A percentile compares a stretch with the other conserved stretches of the same genome.
Evolutionary conservation across 2,797 vertebrate genomes (phyloP).

Genomic region (Acridotheres tristis): DNA sequence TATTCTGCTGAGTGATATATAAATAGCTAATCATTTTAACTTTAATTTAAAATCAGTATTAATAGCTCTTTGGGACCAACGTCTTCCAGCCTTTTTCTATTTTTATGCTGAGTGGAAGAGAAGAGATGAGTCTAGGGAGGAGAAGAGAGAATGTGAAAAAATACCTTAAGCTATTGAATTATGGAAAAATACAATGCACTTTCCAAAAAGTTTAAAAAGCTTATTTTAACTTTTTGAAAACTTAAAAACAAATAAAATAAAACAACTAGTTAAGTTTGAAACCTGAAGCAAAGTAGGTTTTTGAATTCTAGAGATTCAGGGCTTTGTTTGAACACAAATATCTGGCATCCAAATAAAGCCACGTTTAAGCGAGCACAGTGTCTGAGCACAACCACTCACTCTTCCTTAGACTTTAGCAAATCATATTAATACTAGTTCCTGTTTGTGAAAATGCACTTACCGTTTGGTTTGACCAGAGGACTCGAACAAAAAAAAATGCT

Average conservation of each 20-base stretch:
- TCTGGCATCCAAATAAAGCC: neutral
- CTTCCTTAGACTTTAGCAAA: neutral
- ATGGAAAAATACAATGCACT: neutral
- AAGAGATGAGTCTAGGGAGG: neutral
- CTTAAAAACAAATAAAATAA: no score
- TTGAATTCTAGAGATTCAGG: neutral
- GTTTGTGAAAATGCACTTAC: neutral
- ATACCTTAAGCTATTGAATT: neutral
- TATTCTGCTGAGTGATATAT: neutral
- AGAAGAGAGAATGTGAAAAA: neutral
- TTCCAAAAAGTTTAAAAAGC: neutral
- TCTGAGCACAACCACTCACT: neutral
- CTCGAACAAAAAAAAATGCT: neutral
- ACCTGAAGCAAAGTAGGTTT: neutral
- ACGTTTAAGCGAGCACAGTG: neutral
- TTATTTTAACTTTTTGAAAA: neutral
- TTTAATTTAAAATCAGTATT: neutral
- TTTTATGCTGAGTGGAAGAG: constrained; percentile 1
- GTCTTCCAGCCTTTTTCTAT: neutral
- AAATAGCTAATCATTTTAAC: neutral
- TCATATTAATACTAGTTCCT: neutral
- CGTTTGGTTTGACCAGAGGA: neutral
- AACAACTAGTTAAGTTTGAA: neutral
- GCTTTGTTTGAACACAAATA: neutral
- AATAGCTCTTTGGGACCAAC: neutral